Evolutionary conservation across 2,113 vertebrate genomes (phyloP).

Genomic region (Burhinus oedicnemus): DNA sequence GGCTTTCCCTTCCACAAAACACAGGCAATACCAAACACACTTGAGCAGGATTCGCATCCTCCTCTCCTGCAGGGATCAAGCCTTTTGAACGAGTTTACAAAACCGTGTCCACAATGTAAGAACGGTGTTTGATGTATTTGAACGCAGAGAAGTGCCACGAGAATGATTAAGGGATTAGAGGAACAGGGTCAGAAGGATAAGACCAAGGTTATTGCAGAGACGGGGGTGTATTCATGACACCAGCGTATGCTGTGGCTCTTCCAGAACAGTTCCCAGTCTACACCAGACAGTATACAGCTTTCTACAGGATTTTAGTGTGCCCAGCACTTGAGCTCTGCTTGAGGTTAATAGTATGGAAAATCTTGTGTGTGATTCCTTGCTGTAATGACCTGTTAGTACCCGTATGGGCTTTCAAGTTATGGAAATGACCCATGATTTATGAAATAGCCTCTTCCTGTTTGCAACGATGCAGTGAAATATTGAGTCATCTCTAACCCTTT

Average conservation of each 20-base stretch:
- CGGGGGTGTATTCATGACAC: background rate
- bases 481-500: background rate
- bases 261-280: background rate
- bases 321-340: background rate
- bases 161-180: background rate
- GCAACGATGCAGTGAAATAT: background rate
- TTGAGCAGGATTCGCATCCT: background rate
- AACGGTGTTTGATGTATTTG: background rate
- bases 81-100: background rate
- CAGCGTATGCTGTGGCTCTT: background rate
- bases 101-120: accelerated
- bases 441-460: slow-evolving; percentile 39
- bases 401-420: background rate
- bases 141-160: background rate
- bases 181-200: background rate
- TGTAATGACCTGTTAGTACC: background rate
- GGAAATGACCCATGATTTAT: slow-evolving; percentile 12
- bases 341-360: background rate
- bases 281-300: background rate
- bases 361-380: background rate
- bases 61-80: background rate
- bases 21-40: background rate
- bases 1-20: background rate
- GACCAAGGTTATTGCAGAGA: background rate
- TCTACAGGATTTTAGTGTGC: background rate